Conservation (phyloP, 1,140 invertebrate genomes). For the Anoplolepis gracilipes region DNA sequence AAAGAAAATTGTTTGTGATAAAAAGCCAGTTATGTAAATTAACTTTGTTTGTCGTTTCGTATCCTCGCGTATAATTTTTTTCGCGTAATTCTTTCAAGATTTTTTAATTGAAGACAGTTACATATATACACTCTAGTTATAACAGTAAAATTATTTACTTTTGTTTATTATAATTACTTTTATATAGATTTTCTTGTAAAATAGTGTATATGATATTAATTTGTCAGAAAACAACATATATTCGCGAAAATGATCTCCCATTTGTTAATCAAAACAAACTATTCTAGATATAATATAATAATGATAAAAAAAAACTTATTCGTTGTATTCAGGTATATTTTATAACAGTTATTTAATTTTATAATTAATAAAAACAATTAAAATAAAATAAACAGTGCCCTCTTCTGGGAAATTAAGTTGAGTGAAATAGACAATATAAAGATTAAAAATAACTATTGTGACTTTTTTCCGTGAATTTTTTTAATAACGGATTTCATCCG, state of each 20-base stretch:
- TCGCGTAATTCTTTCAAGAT: not conserved
- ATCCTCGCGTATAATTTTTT: not conserved
- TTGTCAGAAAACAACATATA: too few relatives aligned
- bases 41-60: not conserved
- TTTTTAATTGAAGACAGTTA: not conserved
- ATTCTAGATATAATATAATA: too few relatives aligned
- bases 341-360: not conserved
- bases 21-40: conserved; percentile 39
- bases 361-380: not conserved
- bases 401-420: not conserved
- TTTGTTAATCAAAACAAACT: too few relatives aligned
- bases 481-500: not conserved
- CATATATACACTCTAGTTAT: not conserved
- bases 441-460: not conserved
- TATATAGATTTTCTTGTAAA: too few relatives aligned
- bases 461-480: not conserved
- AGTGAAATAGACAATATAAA: not conserved
- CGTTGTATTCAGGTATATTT: not conserved
- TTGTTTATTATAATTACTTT: not conserved
- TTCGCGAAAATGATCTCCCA: too few relatives aligned
- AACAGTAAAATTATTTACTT: not conserved
- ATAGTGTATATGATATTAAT: too few relatives aligned
- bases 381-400: not conserved
- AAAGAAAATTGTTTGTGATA: conserved; percentile 48
- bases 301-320: not conserved